Evolutionary conservation across 2,113 vertebrate species (phyloP).

Genomic region (Aegotheles bennettii): DNA sequence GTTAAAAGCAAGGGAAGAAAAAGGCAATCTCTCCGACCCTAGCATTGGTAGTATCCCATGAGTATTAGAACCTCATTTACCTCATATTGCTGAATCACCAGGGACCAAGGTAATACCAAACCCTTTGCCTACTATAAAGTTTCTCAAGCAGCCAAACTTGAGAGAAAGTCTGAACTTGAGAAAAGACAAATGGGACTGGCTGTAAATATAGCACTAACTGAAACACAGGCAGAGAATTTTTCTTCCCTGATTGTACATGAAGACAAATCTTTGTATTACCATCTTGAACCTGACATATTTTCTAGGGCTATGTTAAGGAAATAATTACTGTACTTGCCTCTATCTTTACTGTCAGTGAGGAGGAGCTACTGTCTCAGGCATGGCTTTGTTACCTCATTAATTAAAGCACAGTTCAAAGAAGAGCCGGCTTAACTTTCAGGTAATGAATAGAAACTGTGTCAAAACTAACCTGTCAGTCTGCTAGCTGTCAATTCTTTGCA

Average conservation of each 20-base stretch:
- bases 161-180: too few species aligned
- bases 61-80: not conserved
- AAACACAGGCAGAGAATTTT: slow-evolving; percentile 4
- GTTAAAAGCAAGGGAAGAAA: not conserved
- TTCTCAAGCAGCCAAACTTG: slow-evolving; percentile 35
- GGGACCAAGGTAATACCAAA: not conserved
- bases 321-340: slow-evolving; percentile 9
- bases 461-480: not conserved
- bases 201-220: not conserved
- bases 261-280: slow-evolving; percentile 10
- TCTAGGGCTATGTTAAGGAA: slow-evolving; percentile 15
- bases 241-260: not conserved
- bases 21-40: not conserved
- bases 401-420: slow-evolving; percentile 36
- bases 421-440: slow-evolving; percentile 21
- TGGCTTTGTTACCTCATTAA: slow-evolving; percentile 36
- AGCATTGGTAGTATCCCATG: not conserved
- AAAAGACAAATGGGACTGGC: not conserved
- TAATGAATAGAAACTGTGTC: slow-evolving; percentile 20
- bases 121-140: not conserved
- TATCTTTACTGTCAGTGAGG: not conserved
- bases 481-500: not conserved
- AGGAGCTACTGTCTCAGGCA: not conserved
- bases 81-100: not conserved
- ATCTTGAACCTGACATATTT: not conserved